phyloP scores from a whole-genome alignment of 2,797 vertebrate species.

The Melanotaenia parkinsoni region DNA sequence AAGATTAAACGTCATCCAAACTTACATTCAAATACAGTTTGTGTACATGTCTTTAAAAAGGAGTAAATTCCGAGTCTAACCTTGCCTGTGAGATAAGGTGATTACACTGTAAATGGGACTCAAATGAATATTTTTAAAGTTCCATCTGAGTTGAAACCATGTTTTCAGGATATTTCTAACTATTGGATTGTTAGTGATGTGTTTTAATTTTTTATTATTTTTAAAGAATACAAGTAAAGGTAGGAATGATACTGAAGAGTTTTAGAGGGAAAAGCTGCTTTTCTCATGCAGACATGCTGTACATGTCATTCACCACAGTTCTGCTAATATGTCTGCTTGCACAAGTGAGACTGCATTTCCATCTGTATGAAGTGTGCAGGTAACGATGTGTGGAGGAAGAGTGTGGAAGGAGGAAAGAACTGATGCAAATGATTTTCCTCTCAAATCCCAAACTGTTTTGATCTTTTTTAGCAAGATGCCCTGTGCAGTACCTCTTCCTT shows the following conservation, averaged over 20 bases:
- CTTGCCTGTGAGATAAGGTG: not conserved
- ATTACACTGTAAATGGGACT: not conserved
- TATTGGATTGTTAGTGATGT: not conserved
- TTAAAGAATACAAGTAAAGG: no score
- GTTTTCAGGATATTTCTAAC: conserved; percentile 1
- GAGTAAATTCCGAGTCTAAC: not conserved
- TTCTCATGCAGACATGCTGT: no score
- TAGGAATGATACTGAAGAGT: no score
- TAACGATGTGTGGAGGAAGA: not conserved
- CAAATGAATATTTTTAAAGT: not conserved
- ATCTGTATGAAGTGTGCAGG: not conserved
- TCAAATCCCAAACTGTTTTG: conserved; percentile 30
- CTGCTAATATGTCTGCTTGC: not conserved
- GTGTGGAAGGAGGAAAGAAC: conserved; percentile 24
- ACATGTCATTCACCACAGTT: not conserved
- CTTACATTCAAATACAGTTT: not conserved
- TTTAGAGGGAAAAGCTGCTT: no score
- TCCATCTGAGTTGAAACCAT: not conserved
- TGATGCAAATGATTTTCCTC: conserved; percentile 46
- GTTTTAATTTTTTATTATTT: no score
- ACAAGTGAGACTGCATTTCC: conserved; percentile 7
- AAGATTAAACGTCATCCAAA: not conserved
- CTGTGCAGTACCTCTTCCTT: not conserved
- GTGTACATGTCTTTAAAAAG: not conserved
- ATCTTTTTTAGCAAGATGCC: not conserved